phyloP scores from a whole-genome alignment of 2,113 vertebrate species.

The Onychorhynchus coronatus region DNA sequence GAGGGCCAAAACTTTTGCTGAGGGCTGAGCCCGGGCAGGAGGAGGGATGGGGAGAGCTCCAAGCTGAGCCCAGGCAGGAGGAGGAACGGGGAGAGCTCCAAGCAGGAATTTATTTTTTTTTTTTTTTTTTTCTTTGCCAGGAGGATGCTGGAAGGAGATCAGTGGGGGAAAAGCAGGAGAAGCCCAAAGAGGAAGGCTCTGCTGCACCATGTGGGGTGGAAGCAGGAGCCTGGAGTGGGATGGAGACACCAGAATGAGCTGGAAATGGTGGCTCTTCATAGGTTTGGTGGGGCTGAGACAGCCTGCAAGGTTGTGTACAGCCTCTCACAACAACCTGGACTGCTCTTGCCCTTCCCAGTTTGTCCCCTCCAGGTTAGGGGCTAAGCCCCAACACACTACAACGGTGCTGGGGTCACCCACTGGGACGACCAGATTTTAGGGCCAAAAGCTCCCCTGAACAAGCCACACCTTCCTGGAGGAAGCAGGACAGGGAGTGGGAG shows the following conservation, averaged over 20 bases:
- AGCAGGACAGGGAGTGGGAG: not conserved
- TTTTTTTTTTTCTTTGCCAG: not conserved
- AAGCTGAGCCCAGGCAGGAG: not conserved
- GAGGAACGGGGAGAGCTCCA: not conserved
- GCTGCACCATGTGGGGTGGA: not conserved
- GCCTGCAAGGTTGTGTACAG: not conserved
- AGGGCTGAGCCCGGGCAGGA: not conserved
- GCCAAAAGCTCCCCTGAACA: not conserved
- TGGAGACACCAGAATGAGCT: not conserved
- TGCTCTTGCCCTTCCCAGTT: not conserved
- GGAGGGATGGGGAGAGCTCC: not conserved
- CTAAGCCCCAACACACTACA: not conserved
- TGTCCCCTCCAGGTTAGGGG: not conserved
- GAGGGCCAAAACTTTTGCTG: not conserved
- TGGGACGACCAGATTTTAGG: not conserved
- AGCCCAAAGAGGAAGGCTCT: not conserved
- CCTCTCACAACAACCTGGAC: not conserved
- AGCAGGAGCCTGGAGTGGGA: rapidly evolving
- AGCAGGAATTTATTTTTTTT: not conserved
- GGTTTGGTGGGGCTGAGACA: not conserved
- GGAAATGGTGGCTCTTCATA: not conserved
- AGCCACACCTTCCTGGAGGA: not conserved
- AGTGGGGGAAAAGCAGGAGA: not conserved
- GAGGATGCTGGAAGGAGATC: not conserved
- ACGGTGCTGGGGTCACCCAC: not conserved